Evolutionary conservation across 2,888 invertebrate species (phyloP), one percentile per base, ranked within the genome.

Genomic region (Acanthosepion esculentum): DNA sequence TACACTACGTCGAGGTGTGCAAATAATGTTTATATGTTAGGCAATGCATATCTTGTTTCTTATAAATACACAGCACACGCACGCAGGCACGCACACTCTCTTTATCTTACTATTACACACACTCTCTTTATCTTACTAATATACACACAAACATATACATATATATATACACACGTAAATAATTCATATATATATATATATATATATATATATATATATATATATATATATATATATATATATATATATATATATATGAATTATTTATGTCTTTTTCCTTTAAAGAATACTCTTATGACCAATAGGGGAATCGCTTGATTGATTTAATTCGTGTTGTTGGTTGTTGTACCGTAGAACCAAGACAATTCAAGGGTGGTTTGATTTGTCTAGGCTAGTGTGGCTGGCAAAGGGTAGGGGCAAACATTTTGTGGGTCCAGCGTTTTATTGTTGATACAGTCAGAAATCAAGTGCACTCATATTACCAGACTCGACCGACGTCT

Each of bases 361-460:
- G n/a, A 78, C 78, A 78, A 78, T 78, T 78, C 15, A 78, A 78
- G 23, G 59, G 59, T 59, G 59, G 59, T 59, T 23, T 59, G 59
- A 59, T 59, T 59, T 59, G 59, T 59, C 23, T 20, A 78, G n/a
- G 15, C 12, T 15, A 18, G n/a, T 33, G 15, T 78, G n/a, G 78
- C 33, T 78, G n/a, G 78, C 15, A 10, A 15, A n/a, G 78, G 78
- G 12, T 15, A 12, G 33, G n/a, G n/a, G n/a, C 12, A n/a, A 33
- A n/a, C 12, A n/a, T 78, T 78, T 33, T 78, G 78, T 78, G 78
- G 10, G 78, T 78, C 78, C 78, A 33, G 78, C n/a, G n/a, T n/a
- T 78, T 78, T 33, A 78, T 78, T 78, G 78, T 78, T 78, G 78
- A 78, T n/a, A 78, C 33, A 78, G 78, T 78, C 78, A 78, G 78